Base-by-base conservation (phyloP, 2,113 vertebrate genomes). In the Callipepla squamata region DNA sequence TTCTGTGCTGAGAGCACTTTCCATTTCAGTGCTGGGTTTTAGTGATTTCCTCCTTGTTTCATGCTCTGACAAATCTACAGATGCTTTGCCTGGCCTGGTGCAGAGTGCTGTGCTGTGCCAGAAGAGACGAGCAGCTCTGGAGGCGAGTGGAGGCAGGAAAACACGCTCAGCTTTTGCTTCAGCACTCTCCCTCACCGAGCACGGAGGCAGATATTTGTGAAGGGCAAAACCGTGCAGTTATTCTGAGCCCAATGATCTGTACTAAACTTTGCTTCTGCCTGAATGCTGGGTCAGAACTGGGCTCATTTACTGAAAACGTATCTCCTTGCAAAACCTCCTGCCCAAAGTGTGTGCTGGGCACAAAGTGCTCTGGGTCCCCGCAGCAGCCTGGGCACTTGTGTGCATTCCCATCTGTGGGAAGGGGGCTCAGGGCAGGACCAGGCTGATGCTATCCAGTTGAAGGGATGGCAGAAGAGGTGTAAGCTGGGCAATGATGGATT, bases 361-460 rank as follows among this genome's bases (percentile, higher is more conserved):
- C 55, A 70, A 38, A 86, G 47, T 0, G 1, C 8, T 40, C 58
- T 0, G 0, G 9, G 36, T 78, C 50, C n/a, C 23, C 0, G 4
- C 0, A 1, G 51, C 42, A 84, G 80, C 44, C 74, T 63, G 48
- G 12, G 68, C n/a, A 77, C 7, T 50, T 36, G 55, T 11, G 38
- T 66, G 67, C 32, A 73, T 63, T 36, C 45, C 42, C 50, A 8
- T 50, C 23, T 77, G 59, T 34, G 55, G 65, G 80, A 61, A 38
- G 6, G 23, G 55, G 87, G 65, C 36, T 76, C 22, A 93, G 85
- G 76, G 80, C 78, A 81, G 23, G 78, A 83, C 42, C 61, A 45
- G 21, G 66, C 8, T 23, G 76, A 77, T 67, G 90, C 79, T 59
- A 36, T 66, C 62, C 22, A 67, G 74, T 20, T 80, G 0, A 61